phyloP scores from a whole-genome alignment of 1,140 invertebrate genomes.

The Diachasma alloeum region DNA sequence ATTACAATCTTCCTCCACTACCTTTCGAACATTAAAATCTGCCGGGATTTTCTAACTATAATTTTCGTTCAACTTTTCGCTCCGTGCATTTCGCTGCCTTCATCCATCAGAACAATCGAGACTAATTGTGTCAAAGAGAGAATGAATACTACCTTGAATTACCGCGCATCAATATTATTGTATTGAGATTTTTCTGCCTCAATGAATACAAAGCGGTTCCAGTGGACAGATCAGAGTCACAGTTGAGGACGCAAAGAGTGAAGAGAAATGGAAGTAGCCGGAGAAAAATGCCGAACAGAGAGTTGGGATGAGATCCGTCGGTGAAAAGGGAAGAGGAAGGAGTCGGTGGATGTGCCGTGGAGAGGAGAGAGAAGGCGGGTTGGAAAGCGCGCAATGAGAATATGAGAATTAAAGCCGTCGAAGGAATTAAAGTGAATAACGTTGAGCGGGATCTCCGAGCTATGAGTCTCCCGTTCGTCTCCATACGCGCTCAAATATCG shows the following conservation, averaged over 20 bases:
- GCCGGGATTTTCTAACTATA: too few relatives aligned
- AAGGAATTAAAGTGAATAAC: constrained; percentile 66
- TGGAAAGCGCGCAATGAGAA: constrained; percentile 57
- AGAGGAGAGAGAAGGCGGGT: constrained; percentile 29
- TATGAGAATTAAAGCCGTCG: constrained; percentile 65
- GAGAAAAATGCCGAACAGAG: not conserved
- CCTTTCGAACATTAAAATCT: too few relatives aligned
- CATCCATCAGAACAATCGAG: not conserved
- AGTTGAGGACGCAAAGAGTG: not conserved
- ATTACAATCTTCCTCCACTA: too few relatives aligned
- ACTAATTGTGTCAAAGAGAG: not conserved
- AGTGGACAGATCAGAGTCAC: not conserved
- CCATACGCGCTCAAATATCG: constrained; percentile 48
- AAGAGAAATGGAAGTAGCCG: not conserved
- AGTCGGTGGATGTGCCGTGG: constrained; percentile 33
- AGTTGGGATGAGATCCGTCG: not conserved
- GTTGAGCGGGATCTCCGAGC: constrained; percentile 33
- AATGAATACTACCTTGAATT: too few relatives aligned
- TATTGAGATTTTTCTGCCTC: not conserved
- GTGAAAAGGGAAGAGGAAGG: constrained; percentile 10
- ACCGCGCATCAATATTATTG: not conserved
- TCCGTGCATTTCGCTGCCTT: too few relatives aligned
- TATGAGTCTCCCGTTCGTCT: constrained; percentile 13
- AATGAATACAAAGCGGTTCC: not conserved
- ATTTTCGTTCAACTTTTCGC: too few relatives aligned